Percentiles rank a stretch among this genome's conserved stretches.
Evolutionary conservation across 2,888 invertebrate species (phyloP).

Genomic region (Achlya flavicornis): DNA sequence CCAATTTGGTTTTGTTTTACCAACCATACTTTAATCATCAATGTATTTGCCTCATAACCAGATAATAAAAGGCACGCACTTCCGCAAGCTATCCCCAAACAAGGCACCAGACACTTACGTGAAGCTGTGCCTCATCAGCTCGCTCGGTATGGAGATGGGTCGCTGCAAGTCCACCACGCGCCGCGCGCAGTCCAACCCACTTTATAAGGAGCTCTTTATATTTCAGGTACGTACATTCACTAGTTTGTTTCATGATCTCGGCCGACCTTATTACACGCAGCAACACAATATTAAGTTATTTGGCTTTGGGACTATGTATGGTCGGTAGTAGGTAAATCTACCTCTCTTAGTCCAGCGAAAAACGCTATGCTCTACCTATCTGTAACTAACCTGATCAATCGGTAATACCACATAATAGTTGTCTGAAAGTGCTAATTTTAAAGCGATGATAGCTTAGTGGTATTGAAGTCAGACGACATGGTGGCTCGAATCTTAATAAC

Average conservation of each 20-base stretch:
- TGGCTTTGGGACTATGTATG: too few relatives aligned
- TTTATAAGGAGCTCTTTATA: constrained; percentile 97
- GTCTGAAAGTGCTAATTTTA: background rate
- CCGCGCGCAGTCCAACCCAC: constrained; percentile 96
- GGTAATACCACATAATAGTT: too few relatives aligned
- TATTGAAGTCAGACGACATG: background rate
- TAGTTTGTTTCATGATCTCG: too few relatives aligned
- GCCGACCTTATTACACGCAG: too few relatives aligned
- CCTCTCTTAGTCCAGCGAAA: too few relatives aligned
- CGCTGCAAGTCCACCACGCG: constrained; percentile 96
- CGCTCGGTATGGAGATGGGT: constrained; percentile 96
- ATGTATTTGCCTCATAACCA: constrained; percentile 27
- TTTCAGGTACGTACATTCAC: constrained; percentile 88
- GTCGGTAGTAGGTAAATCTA: too few relatives aligned
- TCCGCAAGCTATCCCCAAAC: constrained; percentile 89
- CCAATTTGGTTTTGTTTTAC: too few relatives aligned
- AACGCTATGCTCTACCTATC: too few relatives aligned
- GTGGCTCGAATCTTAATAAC: too few relatives aligned
- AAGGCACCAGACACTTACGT: constrained; percentile 97
- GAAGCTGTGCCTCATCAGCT: constrained; percentile 95
- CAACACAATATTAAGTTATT: too few relatives aligned
- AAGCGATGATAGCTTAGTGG: too few relatives aligned
- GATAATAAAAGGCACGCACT: constrained; percentile 86
- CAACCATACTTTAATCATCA: background rate
- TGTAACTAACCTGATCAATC: too few relatives aligned